Conservation (phyloP, 2,113 vertebrate genomes). For the Macquaria ambigua region DNA sequence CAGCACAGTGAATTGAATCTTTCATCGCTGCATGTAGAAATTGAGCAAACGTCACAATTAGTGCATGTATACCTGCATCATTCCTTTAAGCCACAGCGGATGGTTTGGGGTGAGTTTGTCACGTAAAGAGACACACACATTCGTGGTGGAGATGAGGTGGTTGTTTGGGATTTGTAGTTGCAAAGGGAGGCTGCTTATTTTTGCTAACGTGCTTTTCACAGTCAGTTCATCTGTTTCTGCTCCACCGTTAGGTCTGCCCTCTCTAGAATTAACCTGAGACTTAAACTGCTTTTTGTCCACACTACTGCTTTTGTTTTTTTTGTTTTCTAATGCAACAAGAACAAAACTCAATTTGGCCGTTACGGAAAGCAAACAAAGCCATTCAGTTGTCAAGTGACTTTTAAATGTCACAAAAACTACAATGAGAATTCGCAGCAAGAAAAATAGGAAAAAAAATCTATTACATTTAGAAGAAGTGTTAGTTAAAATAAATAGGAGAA, state of each 20-base stretch:
- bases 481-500: neutral
- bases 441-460: neutral
- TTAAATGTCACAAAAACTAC: neutral
- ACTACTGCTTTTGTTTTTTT: neutral
- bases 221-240: slow-evolving; percentile 33
- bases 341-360: neutral
- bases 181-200: slow-evolving; percentile 34
- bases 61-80: slow-evolving; percentile 47
- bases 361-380: neutral
- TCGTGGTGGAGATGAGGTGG: slow-evolving; percentile 16
- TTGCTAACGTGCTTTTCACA: slow-evolving; percentile 32
- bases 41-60: slow-evolving; percentile 17
- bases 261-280: neutral
- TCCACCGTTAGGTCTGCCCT: neutral
- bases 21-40: slow-evolving; percentile 37
- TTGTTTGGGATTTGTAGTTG: neutral
- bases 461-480: neutral
- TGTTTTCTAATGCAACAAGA: neutral
- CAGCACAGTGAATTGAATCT: slow-evolving; percentile 3
- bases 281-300: neutral
- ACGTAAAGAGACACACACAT: slow-evolving; percentile 11
- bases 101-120: slow-evolving; percentile 31
- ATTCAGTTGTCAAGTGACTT: neutral
- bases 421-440: neutral
- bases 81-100: slow-evolving; percentile 32